Conservation (phyloP, 1,140 invertebrate genomes). For the Ostrea edulis region DNA sequence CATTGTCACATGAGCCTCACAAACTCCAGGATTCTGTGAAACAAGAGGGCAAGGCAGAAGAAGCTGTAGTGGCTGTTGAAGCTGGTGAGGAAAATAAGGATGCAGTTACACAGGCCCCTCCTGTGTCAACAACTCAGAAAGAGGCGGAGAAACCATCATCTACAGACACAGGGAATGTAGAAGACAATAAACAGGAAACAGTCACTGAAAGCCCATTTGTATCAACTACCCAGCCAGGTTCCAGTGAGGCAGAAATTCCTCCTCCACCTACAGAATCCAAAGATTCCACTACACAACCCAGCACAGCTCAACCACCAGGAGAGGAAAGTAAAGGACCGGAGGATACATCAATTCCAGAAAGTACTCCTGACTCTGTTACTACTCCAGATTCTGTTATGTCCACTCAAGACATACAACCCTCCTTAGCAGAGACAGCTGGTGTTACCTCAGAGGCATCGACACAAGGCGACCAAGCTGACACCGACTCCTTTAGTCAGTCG, state of each 20-base stretch:
- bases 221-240: background rate
- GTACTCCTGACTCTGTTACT: background rate
- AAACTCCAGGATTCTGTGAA: constrained; percentile 9
- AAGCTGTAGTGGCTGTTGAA: background rate
- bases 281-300: background rate
- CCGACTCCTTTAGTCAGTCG: background rate
- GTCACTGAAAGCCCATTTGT: background rate
- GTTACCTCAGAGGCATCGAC: background rate
- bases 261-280: constrained; percentile 38
- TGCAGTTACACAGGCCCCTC: background rate
- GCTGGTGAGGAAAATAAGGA: constrained; percentile 32
- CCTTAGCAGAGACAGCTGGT: background rate
- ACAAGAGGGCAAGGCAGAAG: constrained; percentile 4
- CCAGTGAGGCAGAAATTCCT: background rate
- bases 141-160: background rate
- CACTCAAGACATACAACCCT: background rate
- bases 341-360: background rate
- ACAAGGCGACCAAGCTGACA: constrained; percentile 27
- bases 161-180: background rate
- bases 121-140: background rate
- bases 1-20: constrained; percentile 60
- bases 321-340: background rate
- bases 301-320: constrained; percentile 7
- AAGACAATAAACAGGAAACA: constrained; percentile 23
- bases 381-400: background rate